These are phyloP conservation scores for Bradypodion pumilum DNA, from an alignment of 2,797 vertebrate genomes.

Conservation along the genomic window DNA sequence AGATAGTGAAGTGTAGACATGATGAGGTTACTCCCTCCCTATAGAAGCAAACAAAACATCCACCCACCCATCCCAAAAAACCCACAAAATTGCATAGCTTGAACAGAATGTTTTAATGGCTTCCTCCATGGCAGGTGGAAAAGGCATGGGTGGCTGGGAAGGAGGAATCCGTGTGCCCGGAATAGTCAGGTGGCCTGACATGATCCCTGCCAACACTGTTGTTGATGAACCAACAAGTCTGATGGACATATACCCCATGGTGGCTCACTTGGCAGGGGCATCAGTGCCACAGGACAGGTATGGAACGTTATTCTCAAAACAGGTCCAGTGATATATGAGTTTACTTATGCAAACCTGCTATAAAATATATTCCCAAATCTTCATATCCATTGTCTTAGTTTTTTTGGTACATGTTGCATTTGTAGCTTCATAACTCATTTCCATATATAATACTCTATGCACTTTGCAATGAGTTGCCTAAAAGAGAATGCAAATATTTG, in stretches of 20 bases:
- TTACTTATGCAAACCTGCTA: background rate
- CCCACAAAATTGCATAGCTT: too few relatives aligned
- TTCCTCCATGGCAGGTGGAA: constrained; percentile 77
- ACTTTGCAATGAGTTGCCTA: too few relatives aligned
- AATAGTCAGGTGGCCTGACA: constrained; percentile 84
- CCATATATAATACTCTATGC: too few relatives aligned
- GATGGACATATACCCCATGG: constrained; percentile 87
- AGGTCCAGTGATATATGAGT: background rate
- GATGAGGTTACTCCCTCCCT: background rate
- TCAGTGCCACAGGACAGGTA: constrained; percentile 81
- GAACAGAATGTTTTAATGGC: background rate
- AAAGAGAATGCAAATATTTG: too few relatives aligned
- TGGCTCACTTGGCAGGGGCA: constrained; percentile 80
- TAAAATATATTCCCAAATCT: background rate
- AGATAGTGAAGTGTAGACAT: background rate
- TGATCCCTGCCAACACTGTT: constrained; percentile 75
- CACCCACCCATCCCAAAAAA: too few relatives aligned
- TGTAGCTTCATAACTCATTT: background rate
- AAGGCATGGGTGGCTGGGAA: constrained; percentile 89
- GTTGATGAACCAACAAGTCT: constrained; percentile 85
- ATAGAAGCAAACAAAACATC: too few relatives aligned
- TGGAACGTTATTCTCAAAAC: background rate
- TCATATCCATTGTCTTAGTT: background rate
- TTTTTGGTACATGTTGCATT: background rate
- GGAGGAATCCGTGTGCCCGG: constrained; percentile 89